Base-by-base conservation (phyloP, 1,140 invertebrate genomes). In the Trypoxylus dichotomus region DNA sequence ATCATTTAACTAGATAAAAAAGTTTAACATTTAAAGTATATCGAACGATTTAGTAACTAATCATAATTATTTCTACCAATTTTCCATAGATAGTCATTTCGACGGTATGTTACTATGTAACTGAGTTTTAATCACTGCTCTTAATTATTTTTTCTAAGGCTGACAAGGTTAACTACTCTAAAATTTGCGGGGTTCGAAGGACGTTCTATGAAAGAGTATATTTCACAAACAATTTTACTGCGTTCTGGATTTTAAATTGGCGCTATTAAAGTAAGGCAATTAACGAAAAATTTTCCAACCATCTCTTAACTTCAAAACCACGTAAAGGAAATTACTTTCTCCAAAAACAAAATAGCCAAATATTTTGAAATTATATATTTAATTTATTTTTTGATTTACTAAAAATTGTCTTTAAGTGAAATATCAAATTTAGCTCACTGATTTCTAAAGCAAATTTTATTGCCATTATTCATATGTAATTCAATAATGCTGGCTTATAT, bases 31-130 rank as follows among this genome's bases (percentile, higher is more conserved):
- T 19, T 21, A 58, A 58, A 21, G 7, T 58, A 37, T 37, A 2
- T 37, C 32, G 5, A 37, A 5, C 32, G 32, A 5, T 37, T 5
- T 37, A 63, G 24, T 27, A 63, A 63, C 60, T 63, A 63, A 63
- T 63, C 3, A 63, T 63, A 1, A 63, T 63, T 63, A 63, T 63
- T 19, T 63, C 60, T 2, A 63, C 60, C 19, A 63, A 63, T 63
- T 63, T 63, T 19, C 60, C 60, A 19, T 63, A 63, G 60, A 63
- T 63, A 27, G 60, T 63, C 60, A 63, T 63, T 19, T 19, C 24
- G 60, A 27, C 3, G n/a, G 43, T 15, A 19, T 63, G 19, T 5
- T 5, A 63, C 1, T 19, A 21, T 27, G 2, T 27, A 19, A 63
- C 60, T 63, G 60, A 63, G 60, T 24, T 21, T 58, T 21, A 13